Evolutionary conservation across 2,113 vertebrate species (phyloP).

Genomic region (Tonatia bakeri): DNA sequence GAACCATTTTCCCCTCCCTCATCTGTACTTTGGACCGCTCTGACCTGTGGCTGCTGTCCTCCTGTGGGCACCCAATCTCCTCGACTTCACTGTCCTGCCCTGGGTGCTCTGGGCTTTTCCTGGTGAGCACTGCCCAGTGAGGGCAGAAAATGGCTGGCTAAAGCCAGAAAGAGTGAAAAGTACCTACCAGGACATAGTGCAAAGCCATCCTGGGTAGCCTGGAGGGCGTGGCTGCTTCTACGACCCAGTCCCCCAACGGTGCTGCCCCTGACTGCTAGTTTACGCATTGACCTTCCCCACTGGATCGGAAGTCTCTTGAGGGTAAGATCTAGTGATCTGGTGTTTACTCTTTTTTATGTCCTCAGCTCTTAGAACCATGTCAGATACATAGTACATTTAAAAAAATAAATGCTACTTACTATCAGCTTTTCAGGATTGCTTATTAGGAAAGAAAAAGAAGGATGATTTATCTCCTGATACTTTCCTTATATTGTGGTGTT

Average conservation of each 20-base stretch:
- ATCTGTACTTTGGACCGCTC: neutral
- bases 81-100: neutral
- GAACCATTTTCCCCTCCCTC: neutral
- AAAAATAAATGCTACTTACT: neutral
- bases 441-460: neutral
- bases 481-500: neutral
- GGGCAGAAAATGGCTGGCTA: neutral
- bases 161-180: neutral
- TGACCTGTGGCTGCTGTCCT: neutral
- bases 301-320: neutral
- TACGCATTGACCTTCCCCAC: neutral
- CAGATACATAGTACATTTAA: neutral
- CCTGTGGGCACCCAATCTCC: neutral
- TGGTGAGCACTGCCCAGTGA: neutral
- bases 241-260: no score
- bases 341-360: neutral
- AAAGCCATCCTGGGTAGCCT: neutral
- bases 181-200: neutral
- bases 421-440: neutral
- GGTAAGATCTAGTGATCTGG: neutral
- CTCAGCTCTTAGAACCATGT: neutral
- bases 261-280: no score
- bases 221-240: rapidly evolving
- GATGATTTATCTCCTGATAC: neutral
- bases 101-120: neutral